A percentile compares a stretch with the other conserved stretches of the same genome.
These are phyloP conservation scores for Tachypleus tridentatus DNA, from an alignment of 1,140 invertebrate species.

Conservation along the genomic window DNA sequence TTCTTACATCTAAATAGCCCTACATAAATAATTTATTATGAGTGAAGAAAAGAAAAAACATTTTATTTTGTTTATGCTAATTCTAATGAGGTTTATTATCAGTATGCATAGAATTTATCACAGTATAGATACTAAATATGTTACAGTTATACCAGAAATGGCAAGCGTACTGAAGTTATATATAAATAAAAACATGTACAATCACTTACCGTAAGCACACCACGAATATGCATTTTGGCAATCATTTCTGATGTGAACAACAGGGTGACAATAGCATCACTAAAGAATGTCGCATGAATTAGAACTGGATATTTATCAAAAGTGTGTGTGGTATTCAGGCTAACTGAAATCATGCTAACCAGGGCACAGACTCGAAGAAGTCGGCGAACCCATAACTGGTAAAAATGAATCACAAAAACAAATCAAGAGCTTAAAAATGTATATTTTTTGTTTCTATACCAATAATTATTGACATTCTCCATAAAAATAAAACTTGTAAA, in stretches of 20 bases:
- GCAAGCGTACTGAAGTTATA: too few relatives aligned
- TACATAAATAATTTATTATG: too few relatives aligned
- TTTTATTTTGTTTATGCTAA: too few relatives aligned
- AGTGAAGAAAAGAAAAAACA: too few relatives aligned
- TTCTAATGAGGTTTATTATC: too few relatives aligned
- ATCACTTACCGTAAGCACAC: constrained; percentile 63
- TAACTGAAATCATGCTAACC: constrained; percentile 83
- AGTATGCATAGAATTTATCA: too few relatives aligned
- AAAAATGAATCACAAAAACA: background rate
- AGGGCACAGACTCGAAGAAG: constrained; percentile 80
- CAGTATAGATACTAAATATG: background rate
- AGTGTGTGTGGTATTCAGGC: constrained; percentile 89
- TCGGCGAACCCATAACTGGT: constrained; percentile 70
- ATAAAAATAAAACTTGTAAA: too few relatives aligned
- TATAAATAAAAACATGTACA: background rate
- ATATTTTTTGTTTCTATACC: too few relatives aligned
- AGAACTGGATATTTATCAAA: constrained; percentile 70
- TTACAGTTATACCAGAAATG: background rate
- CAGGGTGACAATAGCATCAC: constrained; percentile 76
- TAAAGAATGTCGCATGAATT: constrained; percentile 76
- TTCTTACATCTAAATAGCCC: too few relatives aligned
- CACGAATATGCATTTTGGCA: constrained; percentile 92
- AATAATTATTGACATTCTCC: too few relatives aligned
- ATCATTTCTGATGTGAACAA: constrained; percentile 96
- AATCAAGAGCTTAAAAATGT: too few relatives aligned